Conservation (phyloP, 2,113 vertebrate species). For the Myotis davidii region DNA sequence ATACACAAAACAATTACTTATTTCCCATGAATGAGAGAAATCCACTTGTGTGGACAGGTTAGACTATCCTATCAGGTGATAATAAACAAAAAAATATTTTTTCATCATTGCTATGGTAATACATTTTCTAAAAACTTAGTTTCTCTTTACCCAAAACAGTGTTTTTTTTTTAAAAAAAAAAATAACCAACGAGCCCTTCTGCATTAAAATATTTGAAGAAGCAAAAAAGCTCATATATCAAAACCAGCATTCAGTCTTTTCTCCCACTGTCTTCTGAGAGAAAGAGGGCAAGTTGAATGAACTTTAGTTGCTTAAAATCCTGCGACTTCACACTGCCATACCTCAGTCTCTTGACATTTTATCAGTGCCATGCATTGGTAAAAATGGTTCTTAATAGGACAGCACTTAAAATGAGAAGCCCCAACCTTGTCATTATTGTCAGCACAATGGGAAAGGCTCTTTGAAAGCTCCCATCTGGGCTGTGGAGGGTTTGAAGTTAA, state of each 20-base stretch:
- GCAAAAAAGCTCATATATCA: conserved; percentile 74
- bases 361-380: conserved; percentile 70
- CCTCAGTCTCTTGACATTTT: conserved; percentile 77
- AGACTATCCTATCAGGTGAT: background rate
- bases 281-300: conserved; percentile 56
- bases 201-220: conserved; percentile 69
- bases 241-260: conserved; percentile 11
- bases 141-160: background rate
- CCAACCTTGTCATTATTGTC: conserved; percentile 77
- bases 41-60: background rate
- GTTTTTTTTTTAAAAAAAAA: background rate
- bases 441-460: conserved; percentile 78
- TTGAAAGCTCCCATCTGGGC: conserved; percentile 71
- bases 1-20: conserved; percentile 18
- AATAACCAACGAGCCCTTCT: conserved; percentile 31
- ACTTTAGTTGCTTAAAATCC: conserved; percentile 67
- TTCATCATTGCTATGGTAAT: conserved; percentile 58
- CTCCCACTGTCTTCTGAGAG: conserved; percentile 47
- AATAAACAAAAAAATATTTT: conserved; percentile 64
- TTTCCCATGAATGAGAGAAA: conserved; percentile 60
- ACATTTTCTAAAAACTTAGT: conserved; percentile 48
- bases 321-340: conserved; percentile 76
- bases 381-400: conserved; percentile 77
- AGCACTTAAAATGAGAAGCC: conserved; percentile 78
- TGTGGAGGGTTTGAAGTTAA: conserved; percentile 87